These are phyloP conservation scores for Colinus virginianus DNA, from an alignment of 2,113 vertebrate genomes.

Conservation along the genomic window DNA sequence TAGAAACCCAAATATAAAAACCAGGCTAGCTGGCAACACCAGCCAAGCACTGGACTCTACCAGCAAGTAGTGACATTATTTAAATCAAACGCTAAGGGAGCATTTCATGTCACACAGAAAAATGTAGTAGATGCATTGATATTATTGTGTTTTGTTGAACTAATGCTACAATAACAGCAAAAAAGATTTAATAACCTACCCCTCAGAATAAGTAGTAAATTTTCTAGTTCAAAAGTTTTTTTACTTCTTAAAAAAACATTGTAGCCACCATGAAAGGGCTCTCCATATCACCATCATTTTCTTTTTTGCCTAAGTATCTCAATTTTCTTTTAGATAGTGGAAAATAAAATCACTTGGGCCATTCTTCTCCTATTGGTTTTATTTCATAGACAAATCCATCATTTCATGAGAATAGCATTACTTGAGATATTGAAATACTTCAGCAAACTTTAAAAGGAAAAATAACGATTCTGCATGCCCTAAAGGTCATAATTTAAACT, in stretches of 20 bases:
- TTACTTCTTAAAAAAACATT: not conserved
- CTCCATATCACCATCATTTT: not conserved
- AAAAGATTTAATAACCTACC: not conserved
- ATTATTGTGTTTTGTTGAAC: constrained; percentile 5
- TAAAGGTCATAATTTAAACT: not conserved
- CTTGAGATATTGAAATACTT: not conserved
- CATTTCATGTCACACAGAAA: constrained; percentile 9
- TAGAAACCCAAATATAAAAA: constrained; percentile 31
- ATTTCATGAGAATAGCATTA: not conserved
- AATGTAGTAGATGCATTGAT: not conserved
- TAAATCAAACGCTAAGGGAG: not conserved
- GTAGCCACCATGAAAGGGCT: not conserved
- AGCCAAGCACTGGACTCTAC: not conserved
- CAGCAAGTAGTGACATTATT: not conserved
- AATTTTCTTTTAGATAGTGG: not conserved
- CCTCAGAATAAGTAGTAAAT: not conserved
- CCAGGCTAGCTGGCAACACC: not conserved
- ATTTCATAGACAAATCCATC: not conserved
- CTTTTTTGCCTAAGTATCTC: not conserved
- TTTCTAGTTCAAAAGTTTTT: not conserved
- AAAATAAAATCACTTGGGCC: not conserved
- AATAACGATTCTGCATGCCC: not conserved
- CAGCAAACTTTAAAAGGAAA: not conserved
- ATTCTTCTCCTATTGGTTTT: not conserved
- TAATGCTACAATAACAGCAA: not conserved